Conservation (phyloP, 2,113 vertebrate species). For the Phaethon lepturus region DNA sequence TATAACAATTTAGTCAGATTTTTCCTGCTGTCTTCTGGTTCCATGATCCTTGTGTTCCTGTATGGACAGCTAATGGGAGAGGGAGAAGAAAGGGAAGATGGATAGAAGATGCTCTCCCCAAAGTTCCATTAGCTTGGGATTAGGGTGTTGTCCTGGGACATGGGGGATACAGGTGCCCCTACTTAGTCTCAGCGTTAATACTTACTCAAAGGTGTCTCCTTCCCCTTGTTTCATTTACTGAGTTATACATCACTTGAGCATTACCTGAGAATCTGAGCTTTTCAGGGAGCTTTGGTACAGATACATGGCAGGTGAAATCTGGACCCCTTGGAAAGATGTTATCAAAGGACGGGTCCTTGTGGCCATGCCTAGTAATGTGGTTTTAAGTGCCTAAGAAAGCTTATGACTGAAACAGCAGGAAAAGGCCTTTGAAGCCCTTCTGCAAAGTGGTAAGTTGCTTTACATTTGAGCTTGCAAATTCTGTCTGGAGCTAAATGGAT, state of each 20-base stretch:
- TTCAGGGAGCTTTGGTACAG: not conserved
- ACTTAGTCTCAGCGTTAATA: not conserved
- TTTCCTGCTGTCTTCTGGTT: not conserved
- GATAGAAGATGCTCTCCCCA: not conserved
- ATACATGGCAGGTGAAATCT: not conserved
- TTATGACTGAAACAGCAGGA: not conserved
- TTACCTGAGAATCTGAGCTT: not conserved
- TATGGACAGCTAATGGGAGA: not conserved
- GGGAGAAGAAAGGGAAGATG: not conserved
- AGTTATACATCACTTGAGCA: not conserved
- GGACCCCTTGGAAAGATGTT: not conserved
- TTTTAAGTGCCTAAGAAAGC: not conserved
- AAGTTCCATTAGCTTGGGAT: not conserved
- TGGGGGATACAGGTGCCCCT: not conserved
- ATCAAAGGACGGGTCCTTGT: not conserved
- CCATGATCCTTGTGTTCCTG: not conserved
- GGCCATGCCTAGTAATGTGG: not conserved
- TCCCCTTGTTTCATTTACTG: not conserved
- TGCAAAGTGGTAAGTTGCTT: not conserved
- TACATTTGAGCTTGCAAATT: not conserved
- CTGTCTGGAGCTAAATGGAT: not conserved
- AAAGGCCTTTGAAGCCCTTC: not conserved
- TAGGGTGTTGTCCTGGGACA: not conserved
- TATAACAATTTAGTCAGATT: not conserved
- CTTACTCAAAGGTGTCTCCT: not conserved